Evolutionary conservation across 2,888 invertebrate species (phyloP).

Genomic region (Xanthorhoe designata): DNA sequence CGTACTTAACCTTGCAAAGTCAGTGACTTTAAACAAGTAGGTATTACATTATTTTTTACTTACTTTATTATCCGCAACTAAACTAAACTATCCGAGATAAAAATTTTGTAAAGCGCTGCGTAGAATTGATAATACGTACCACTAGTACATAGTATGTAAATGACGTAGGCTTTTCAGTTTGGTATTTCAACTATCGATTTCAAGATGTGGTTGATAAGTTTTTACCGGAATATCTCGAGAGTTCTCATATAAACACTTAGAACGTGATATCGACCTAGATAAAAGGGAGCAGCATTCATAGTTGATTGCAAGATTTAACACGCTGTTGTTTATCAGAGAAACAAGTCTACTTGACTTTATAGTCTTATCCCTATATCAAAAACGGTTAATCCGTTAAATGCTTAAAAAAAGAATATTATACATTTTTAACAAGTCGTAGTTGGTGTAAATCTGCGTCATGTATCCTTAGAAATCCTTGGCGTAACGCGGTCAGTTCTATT

Average conservation of each 20-base stretch:
- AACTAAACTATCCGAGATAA: too few relatives aligned
- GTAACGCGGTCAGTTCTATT: constrained; percentile 48
- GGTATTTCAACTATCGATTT: constrained; percentile 24
- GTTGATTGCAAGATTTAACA: constrained; percentile 16
- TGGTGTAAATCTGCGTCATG: constrained; percentile 21
- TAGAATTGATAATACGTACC: neutral
- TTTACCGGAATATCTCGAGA: constrained; percentile 47
- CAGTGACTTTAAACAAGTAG: neutral
- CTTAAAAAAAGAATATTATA: neutral
- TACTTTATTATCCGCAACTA: neutral
- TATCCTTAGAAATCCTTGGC: constrained; percentile 45
- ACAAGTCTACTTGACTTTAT: neutral
- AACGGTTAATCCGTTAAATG: neutral
- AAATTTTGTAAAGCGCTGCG: neutral
- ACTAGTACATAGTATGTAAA: neutral
- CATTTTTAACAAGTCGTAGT: constrained; percentile 2
- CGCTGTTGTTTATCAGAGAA: constrained; percentile 11
- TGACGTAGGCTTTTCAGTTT: constrained; percentile 11
- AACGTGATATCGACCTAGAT: constrained; percentile 47
- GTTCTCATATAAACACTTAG: constrained; percentile 42
- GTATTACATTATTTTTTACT: neutral
- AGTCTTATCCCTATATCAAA: neutral
- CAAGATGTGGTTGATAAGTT: constrained; percentile 37
- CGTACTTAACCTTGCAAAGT: neutral
- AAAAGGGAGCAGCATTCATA: constrained; percentile 52